A percentile compares a stretch with the other conserved stretches of the same genome.
phyloP scores from a whole-genome alignment of 2,113 vertebrate species.

The Petrocephalus zakoni region DNA sequence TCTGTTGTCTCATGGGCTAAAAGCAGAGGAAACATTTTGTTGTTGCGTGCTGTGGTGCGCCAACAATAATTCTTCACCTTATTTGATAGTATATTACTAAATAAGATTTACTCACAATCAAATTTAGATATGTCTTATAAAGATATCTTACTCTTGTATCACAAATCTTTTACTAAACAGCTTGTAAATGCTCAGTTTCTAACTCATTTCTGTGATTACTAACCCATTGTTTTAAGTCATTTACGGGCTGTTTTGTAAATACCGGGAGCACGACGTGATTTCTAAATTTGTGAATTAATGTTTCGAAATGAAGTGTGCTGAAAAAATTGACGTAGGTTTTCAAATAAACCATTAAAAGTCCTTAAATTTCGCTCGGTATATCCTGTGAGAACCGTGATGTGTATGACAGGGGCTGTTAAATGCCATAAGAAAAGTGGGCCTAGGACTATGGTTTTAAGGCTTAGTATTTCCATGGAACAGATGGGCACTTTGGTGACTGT shows the following conservation, averaged over 20 bases:
- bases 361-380: background rate
- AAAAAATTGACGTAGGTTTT: background rate
- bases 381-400: background rate
- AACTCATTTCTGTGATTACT: background rate
- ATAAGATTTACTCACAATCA: background rate
- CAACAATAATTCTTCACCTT: too few species aligned
- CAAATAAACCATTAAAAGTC: background rate
- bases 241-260: background rate
- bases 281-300: background rate
- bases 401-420: slow-evolving; percentile 63
- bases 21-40: too few species aligned
- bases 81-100: background rate
- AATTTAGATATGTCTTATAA: background rate
- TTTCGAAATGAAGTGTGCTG: background rate
- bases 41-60: too few species aligned
- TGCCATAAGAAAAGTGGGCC: slow-evolving; percentile 65
- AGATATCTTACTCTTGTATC: background rate
- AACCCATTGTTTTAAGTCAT: background rate
- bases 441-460: slow-evolving; percentile 60
- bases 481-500: slow-evolving; percentile 72
- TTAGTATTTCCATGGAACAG: slow-evolving; percentile 70
- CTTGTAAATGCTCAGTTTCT: background rate
- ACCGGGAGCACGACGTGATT: background rate
- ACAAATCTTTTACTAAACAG: background rate
- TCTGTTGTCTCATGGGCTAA: too few species aligned